These are phyloP conservation scores for Typhlichthys subterraneus DNA, from an alignment of 2,797 vertebrate genomes.

Conservation along the genomic window DNA sequence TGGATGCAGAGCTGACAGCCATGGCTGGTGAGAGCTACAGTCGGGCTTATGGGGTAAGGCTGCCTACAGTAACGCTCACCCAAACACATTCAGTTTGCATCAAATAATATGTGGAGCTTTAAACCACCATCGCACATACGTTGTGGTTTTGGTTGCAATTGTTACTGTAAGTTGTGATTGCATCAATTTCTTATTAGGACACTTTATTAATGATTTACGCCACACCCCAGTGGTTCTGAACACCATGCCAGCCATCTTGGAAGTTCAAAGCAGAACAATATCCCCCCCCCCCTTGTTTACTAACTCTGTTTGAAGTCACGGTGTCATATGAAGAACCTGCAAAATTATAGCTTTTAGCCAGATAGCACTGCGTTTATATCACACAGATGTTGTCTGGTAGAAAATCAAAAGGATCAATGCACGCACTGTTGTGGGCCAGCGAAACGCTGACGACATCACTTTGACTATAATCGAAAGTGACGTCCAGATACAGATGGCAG, in stretches of 20 bases:
- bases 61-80: slow-evolving; percentile 4
- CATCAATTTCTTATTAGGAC: too few relatives aligned
- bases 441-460: too few relatives aligned
- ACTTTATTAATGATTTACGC: too few relatives aligned
- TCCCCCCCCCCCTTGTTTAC: background rate
- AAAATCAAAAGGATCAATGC: background rate
- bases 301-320: slow-evolving; percentile 14
- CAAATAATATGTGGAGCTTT: too few relatives aligned
- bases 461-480: background rate
- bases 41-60: slow-evolving; percentile 92
- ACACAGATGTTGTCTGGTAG: slow-evolving; percentile 22
- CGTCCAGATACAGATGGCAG: background rate
- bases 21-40: slow-evolving; percentile 99
- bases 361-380: slow-evolving; percentile 18
- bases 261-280: slow-evolving; percentile 10
- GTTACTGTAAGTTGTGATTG: too few relatives aligned
- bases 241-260: background rate
- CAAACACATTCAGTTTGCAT: slow-evolving; percentile 5
- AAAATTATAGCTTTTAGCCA: background rate
- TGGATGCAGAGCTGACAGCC: slow-evolving; percentile 95
- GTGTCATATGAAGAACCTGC: slow-evolving; percentile 9
- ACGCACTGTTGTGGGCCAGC: too few relatives aligned
- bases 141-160: too few relatives aligned
- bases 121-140: too few relatives aligned
- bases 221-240: too few relatives aligned